Evolutionary conservation across 2,113 vertebrate genomes (phyloP).

Genomic region (Mormyrus iriodes): DNA sequence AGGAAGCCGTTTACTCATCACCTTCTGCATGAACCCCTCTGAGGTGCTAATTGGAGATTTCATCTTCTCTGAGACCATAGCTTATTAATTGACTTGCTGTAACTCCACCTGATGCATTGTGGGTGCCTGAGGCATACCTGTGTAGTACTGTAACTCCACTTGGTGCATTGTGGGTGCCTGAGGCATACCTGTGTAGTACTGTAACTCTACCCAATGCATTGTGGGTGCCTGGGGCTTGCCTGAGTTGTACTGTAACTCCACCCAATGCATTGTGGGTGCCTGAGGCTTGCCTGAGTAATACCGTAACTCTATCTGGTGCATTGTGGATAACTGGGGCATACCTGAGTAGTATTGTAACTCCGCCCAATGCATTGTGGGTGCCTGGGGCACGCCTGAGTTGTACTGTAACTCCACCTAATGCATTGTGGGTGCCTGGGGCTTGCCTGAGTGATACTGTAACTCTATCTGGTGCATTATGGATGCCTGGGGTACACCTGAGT

Average conservation of each 20-base stretch:
- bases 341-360: not conserved
- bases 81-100: not conserved
- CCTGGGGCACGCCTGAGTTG: too few relatives aligned
- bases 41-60: not conserved
- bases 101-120: not conserved
- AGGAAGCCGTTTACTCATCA: conserved; percentile 38
- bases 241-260: not conserved
- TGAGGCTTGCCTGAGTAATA: not conserved
- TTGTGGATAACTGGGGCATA: not conserved
- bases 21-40: conserved; percentile 16
- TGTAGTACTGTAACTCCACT: too few relatives aligned
- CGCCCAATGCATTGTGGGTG: not conserved
- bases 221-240: not conserved
- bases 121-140: too few relatives aligned
- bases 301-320: not conserved
- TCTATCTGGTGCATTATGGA: not conserved
- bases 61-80: not conserved
- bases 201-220: not conserved
- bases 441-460: not conserved
- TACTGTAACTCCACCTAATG: not conserved
- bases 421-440: too few relatives aligned
- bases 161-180: not conserved
- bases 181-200: not conserved
- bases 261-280: not conserved
- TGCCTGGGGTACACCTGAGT: too few relatives aligned